Conservation (phyloP, 1,140 invertebrate species). For the Drosophila carrolli region DNA sequence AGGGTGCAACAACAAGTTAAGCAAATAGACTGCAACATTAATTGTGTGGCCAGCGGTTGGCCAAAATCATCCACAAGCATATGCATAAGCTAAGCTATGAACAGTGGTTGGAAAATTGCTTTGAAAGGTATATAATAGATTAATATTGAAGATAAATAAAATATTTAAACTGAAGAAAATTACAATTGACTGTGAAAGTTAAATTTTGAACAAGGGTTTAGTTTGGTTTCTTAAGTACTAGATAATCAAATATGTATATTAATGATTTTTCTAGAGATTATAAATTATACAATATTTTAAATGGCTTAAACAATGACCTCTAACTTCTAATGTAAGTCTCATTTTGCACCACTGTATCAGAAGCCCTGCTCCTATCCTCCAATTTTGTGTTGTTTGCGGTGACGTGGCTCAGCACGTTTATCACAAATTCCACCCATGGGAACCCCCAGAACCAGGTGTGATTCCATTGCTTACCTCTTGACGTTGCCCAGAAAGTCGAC, state of each 20-base stretch:
- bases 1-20: conserved; percentile 71
- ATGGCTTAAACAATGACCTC: background rate
- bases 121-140: background rate
- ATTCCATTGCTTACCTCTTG: conserved; percentile 88
- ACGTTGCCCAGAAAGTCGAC: conserved; percentile 94
- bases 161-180: too few relatives aligned
- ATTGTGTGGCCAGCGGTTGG: conserved; percentile 72
- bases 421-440: conserved; percentile 53
- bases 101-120: conserved; percentile 12
- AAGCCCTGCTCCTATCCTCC: conserved; percentile 34
- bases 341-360: background rate
- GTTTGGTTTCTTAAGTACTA: too few relatives aligned
- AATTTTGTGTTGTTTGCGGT: conserved; percentile 53
- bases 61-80: conserved; percentile 22
- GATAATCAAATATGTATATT: too few relatives aligned
- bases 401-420: conserved; percentile 54
- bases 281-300: too few relatives aligned
- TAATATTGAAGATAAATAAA: background rate
- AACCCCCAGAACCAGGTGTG: conserved; percentile 16
- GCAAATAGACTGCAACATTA: conserved; percentile 82
- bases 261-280: too few relatives aligned
- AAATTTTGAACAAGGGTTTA: too few relatives aligned
- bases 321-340: background rate
- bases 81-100: conserved; percentile 5
- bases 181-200: too few relatives aligned